Evolutionary conservation across 2,113 vertebrate species (phyloP).

Genomic region (Ariopsis seemanni): DNA sequence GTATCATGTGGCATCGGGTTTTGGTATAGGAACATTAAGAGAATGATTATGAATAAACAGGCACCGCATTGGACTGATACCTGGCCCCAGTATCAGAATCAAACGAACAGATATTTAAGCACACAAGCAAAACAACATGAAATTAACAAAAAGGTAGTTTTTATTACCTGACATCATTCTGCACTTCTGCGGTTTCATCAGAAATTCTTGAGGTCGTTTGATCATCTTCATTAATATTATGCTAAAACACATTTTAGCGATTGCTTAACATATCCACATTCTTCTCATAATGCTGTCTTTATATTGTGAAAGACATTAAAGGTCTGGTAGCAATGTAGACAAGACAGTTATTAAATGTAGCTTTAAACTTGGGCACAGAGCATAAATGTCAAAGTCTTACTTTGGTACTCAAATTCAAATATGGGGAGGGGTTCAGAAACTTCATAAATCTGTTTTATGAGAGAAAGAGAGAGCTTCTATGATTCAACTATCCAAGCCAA

Average conservation of each 20-base stretch:
- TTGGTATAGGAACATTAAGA: not conserved
- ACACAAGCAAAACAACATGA: not conserved
- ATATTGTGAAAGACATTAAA: not conserved
- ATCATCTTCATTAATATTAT: not conserved
- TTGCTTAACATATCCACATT: not conserved
- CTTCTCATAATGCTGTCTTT: not conserved
- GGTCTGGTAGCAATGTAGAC: not conserved
- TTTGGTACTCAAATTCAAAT: not conserved
- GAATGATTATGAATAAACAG: not conserved
- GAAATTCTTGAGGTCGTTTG: not conserved
- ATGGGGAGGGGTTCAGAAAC: constrained; percentile 56
- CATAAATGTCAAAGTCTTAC: constrained; percentile 57
- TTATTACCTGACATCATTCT: not conserved
- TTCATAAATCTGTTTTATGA: constrained; percentile 55
- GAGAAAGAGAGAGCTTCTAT: not conserved
- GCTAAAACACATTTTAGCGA: constrained; percentile 28
- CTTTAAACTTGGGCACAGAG: not conserved
- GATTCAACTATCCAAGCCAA: not conserved
- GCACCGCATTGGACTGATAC: not conserved
- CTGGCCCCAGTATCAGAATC: not conserved
- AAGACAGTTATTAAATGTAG: not conserved
- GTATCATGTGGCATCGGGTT: not conserved
- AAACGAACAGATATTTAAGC: not conserved
- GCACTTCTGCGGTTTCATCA: not conserved
- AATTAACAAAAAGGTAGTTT: not conserved